These are phyloP conservation scores for Antheraea yamamai DNA, from an alignment of 2,888 invertebrate species.

Conservation along the genomic window DNA sequence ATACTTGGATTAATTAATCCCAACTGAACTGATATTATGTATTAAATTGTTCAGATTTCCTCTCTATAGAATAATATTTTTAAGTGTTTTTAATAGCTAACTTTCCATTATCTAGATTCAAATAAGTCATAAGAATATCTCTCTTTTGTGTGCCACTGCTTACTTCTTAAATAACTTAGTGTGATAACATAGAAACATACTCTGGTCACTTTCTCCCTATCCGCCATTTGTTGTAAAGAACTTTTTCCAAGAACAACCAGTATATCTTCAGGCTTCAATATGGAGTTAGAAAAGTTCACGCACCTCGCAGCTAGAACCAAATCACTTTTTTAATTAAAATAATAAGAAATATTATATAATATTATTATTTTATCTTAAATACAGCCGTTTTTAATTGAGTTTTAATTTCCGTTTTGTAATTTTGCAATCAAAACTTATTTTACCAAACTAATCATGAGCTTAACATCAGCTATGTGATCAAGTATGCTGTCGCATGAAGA, in stretches of 20 bases:
- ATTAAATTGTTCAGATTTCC: neutral
- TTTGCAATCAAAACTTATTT: neutral
- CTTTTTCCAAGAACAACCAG: slow-evolving; percentile 65
- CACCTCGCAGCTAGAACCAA: slow-evolving; percentile 62
- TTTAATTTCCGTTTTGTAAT: neutral
- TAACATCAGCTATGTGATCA: neutral
- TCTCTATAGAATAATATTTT: neutral
- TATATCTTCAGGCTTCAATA: slow-evolving; percentile 44
- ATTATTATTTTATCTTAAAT: neutral
- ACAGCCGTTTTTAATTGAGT: neutral
- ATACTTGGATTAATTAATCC: neutral
- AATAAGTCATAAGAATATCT: neutral
- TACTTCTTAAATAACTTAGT: neutral
- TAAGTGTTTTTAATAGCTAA: neutral
- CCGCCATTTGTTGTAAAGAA: slow-evolving; percentile 49
- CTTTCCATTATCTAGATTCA: neutral
- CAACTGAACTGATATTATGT: neutral
- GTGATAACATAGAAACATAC: slow-evolving; percentile 37
- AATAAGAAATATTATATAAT: neutral
- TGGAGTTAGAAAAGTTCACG: slow-evolving; percentile 35
- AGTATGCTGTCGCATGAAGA: no score
- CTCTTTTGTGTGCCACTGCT: no score
- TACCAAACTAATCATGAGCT: neutral
- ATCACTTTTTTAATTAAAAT: slow-evolving; percentile 1
- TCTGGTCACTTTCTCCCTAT: slow-evolving; percentile 50